A percentile compares a stretch with the other conserved stretches of the same genome.
Evolutionary conservation across 2,113 vertebrate species (phyloP).

Genomic region (Andinoacara biseriatus): DNA sequence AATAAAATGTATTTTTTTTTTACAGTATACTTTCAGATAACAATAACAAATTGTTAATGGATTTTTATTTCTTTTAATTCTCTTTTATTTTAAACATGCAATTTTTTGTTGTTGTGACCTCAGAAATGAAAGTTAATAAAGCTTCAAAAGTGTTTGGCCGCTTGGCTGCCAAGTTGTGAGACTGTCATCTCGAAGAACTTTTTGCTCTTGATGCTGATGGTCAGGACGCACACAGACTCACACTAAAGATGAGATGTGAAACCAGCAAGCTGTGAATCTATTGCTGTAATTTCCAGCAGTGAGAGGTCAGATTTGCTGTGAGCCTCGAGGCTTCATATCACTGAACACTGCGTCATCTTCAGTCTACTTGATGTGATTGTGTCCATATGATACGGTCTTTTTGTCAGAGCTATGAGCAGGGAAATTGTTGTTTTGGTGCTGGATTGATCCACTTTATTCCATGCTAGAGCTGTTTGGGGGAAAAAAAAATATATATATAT

Average conservation of each 20-base stretch:
- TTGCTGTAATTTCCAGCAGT: constrained; percentile 26
- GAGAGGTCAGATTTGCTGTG: constrained; percentile 36
- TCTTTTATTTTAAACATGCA: background rate
- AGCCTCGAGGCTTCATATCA: constrained; percentile 14
- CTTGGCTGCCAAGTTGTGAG: background rate
- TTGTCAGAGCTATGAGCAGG: background rate
- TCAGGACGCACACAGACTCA: background rate
- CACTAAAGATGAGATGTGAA: constrained; percentile 33
- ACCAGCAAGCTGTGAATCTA: constrained; percentile 31
- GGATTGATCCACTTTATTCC: constrained; percentile 2
- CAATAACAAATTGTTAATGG: background rate
- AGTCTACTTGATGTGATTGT: constrained; percentile 38
- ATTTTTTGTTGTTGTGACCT: accelerated
- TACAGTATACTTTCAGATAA: background rate
- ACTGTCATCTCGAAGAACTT: background rate
- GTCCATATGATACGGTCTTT: constrained; percentile 8
- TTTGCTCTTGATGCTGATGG: background rate
- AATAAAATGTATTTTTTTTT: no score
- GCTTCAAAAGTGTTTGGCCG: background rate
- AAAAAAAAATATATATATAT: background rate
- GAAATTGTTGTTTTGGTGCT: constrained; percentile 16
- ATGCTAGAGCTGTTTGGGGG: background rate
- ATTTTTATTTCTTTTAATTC: no score
- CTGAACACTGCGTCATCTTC: constrained; percentile 42
- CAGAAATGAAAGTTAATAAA: background rate